phyloP scores from a whole-genome alignment of 2,888 invertebrate genomes.

The Cryptocheilus praepositus region DNA sequence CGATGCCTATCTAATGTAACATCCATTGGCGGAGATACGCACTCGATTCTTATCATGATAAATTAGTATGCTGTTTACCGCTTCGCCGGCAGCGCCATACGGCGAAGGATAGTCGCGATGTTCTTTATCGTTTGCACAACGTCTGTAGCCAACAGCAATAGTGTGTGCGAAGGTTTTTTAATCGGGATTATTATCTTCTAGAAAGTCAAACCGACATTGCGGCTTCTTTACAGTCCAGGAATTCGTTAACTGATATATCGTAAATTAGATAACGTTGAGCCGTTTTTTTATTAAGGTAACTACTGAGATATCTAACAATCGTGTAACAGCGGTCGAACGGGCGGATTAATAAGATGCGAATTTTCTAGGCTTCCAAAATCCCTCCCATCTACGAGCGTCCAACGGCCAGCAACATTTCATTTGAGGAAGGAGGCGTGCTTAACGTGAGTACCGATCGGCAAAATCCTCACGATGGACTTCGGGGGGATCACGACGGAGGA shows the following conservation, averaged over 20 bases:
- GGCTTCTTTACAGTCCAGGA: no score
- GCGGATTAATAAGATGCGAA: background rate
- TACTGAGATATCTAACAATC: no score
- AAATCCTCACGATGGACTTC: background rate
- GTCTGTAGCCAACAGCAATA: background rate
- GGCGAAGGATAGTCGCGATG: slow-evolving; percentile 9
- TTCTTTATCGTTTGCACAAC: slow-evolving; percentile 17
- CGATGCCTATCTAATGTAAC: background rate
- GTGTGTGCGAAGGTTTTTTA: background rate
- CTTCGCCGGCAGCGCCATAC: slow-evolving; percentile 3
- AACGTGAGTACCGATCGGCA: slow-evolving; percentile 60
- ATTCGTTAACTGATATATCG: no score
- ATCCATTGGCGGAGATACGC: no score
- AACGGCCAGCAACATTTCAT: slow-evolving; percentile 74
- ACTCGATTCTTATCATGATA: slow-evolving; percentile 33
- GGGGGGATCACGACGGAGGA: background rate
- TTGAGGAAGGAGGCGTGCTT: slow-evolving; percentile 68
- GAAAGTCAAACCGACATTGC: background rate
- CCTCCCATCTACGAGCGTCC: slow-evolving; percentile 70
- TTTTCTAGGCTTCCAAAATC: slow-evolving; percentile 68
- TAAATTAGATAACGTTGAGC: slow-evolving; percentile 1
- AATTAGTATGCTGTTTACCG: slow-evolving; percentile 31
- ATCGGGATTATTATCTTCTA: background rate
- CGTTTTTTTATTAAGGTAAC: background rate
- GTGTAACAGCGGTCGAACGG: background rate